Conservation (phyloP, 2,888 invertebrate genomes). For the Rhagophthalmus giganteus region DNA sequence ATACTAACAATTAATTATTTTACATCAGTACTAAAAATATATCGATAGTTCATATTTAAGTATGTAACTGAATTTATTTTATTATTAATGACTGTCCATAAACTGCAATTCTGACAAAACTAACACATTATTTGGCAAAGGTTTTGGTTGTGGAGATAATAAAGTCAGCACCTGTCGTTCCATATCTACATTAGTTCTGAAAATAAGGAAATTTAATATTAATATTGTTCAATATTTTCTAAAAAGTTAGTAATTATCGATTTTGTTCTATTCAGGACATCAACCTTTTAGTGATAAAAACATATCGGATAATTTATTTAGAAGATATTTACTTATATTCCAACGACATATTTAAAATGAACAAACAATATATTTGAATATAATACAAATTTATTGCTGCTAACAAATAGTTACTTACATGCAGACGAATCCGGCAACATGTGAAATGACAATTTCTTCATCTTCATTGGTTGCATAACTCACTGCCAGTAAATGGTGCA, state of each 20-base stretch:
- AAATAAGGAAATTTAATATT: slow-evolving; percentile 47
- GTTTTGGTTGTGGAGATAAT: slow-evolving; percentile 91
- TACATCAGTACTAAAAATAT: too few species aligned
- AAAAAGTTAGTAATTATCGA: too few species aligned
- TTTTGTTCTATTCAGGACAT: too few species aligned
- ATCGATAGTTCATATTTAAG: too few species aligned
- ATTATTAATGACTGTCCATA: slow-evolving; percentile 82
- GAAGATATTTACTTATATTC: too few species aligned
- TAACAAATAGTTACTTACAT: slow-evolving; percentile 87
- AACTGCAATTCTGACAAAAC: slow-evolving; percentile 91
- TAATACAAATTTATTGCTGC: too few species aligned
- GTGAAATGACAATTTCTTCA: slow-evolving; percentile 84
- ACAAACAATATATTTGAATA: too few species aligned
- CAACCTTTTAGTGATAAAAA: too few species aligned
- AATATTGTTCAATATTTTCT: too few species aligned
- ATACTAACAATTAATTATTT: too few species aligned
- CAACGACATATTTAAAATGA: too few species aligned
- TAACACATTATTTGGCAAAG: slow-evolving; percentile 84
- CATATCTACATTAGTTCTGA: slow-evolving; percentile 85
- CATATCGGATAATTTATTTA: too few species aligned
- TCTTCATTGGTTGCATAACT: slow-evolving; percentile 82
- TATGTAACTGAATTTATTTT: neutral
- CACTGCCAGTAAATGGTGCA: slow-evolving; percentile 88
- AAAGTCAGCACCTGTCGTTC: slow-evolving; percentile 87
- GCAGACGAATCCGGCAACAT: slow-evolving; percentile 88